Conservation (phyloP, 2,113 vertebrate species). For the Cebidichthys violaceus region DNA sequence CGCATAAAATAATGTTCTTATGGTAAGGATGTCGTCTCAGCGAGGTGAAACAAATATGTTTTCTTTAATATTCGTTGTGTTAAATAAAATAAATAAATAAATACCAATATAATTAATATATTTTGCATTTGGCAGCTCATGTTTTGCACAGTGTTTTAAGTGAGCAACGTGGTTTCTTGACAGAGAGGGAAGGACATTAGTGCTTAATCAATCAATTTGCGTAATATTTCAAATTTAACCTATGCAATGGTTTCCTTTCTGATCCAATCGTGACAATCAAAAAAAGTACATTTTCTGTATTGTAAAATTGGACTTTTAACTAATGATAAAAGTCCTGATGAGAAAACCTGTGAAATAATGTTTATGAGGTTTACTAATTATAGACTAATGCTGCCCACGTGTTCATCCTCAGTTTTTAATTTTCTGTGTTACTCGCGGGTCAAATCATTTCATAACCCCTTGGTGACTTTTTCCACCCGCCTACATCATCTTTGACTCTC, state of each 20-base stretch:
- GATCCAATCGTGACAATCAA: neutral
- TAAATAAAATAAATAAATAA: no score
- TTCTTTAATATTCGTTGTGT: no score
- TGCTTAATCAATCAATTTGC: no score
- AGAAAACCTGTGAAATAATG: neutral
- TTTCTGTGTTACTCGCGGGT: conserved; percentile 2
- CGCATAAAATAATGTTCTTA: no score
- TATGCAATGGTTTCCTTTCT: neutral
- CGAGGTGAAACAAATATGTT: no score
- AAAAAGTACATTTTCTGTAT: neutral
- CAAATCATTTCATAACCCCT: neutral
- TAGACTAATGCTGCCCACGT: neutral
- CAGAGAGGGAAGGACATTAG: no score
- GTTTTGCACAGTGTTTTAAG: no score
- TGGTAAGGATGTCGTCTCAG: no score
- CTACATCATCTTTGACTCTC: conserved; percentile 13
- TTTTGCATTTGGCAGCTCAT: no score
- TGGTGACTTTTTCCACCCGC: neutral
- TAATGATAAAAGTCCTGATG: neutral
- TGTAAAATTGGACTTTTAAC: neutral
- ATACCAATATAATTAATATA: no score
- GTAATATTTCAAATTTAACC: no score
- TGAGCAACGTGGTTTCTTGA: no score
- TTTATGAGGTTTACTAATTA: neutral
- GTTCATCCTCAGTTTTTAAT: conserved; percentile 2